Percentiles rank a stretch among this genome's conserved stretches.
These are phyloP conservation scores for Lamellibrachia columna DNA, from an alignment of 2,888 invertebrate species.

Conservation along the genomic window DNA sequence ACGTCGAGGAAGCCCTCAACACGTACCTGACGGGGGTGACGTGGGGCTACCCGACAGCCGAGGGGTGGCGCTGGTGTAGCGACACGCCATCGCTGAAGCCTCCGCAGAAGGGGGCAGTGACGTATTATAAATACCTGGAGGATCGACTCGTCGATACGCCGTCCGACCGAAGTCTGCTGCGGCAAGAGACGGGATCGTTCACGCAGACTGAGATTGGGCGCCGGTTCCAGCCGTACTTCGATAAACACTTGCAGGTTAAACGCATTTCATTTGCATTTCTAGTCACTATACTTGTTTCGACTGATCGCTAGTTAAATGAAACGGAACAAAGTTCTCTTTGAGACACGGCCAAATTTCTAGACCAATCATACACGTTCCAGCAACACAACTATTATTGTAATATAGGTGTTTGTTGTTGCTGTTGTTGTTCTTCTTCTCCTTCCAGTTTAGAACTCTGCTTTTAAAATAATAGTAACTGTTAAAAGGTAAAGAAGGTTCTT, in stretches of 20 bases:
- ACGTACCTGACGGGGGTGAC: constrained; percentile 63
- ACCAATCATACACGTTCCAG: too few relatives aligned
- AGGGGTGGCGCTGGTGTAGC: constrained; percentile 56
- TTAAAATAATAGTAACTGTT: too few relatives aligned
- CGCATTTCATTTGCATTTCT: neutral
- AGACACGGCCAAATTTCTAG: too few relatives aligned
- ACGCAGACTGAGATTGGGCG: constrained; percentile 53
- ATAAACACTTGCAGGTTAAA: constrained; percentile 50
- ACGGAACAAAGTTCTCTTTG: too few relatives aligned
- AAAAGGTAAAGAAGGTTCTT: too few relatives aligned
- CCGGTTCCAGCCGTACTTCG: constrained; percentile 53
- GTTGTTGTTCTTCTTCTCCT: too few relatives aligned
- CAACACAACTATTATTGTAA: too few relatives aligned
- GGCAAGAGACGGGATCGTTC: constrained; percentile 61
- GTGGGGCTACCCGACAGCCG: constrained; percentile 54
- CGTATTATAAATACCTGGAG: constrained; percentile 63
- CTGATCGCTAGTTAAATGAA: neutral
- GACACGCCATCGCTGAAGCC: constrained; percentile 53
- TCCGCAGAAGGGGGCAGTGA: constrained; percentile 49
- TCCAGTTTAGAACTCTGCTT: too few relatives aligned
- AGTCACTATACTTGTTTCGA: neutral
- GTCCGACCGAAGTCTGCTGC: constrained; percentile 53
- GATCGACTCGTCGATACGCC: constrained; percentile 54
- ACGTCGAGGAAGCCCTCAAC: constrained; percentile 63
- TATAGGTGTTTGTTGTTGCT: too few relatives aligned